Evolutionary conservation across 2,888 invertebrate genomes (phyloP), one percentile per base, ranked within the genome.

Genomic region (Hirtodrosophila trivittata): DNA sequence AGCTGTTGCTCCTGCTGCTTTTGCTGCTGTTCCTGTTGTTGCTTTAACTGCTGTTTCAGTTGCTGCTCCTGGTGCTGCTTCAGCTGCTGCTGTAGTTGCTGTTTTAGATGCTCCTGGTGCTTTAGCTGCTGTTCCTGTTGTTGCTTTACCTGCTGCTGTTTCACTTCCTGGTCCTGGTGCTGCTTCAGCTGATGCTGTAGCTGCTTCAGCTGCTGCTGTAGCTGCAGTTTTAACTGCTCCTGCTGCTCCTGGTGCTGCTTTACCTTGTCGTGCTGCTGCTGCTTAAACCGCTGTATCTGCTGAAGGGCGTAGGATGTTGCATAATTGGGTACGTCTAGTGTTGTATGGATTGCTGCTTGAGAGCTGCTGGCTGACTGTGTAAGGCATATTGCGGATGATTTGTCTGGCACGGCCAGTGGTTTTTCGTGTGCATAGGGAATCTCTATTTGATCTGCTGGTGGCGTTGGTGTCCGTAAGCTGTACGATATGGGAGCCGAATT

Each of bases 401-500:
- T 39, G 0, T 37, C 45, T 30, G 50, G 18, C 13, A 18, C 18
- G 13, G 33, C 38, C 14, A 13, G 12, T 4, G 33, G 9, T 47
- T 56, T 41, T 1, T 60, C 56, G 12, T 16, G 64, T 0, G 76
- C 54, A 57, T 65, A 80, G 10, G 12, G 35, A 9, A 78, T 62
- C 25, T 80, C 77, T 78, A 80, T 82, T 5, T 63, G 13, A 3
- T 66, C 75, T 3, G 26, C 47, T 1, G 54, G 8, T 1, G 75
- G 68, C 13, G 69, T 46, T 0, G 82, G 76, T 6, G 78, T 72
- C 16, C 75, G 59, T 5, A 82, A 18, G 25, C 66, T 78, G 33
- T 45, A 66, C 3, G 75, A 54, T n/a, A 54, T 32, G 5, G 51
- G 28, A 1, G 57, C 18, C 46, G 66, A 4, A 7, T 72, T 60